phyloP scores from a whole-genome alignment of 35 echinoderm and acorn worm species.

The Apostichopus parvimensis region DNA sequence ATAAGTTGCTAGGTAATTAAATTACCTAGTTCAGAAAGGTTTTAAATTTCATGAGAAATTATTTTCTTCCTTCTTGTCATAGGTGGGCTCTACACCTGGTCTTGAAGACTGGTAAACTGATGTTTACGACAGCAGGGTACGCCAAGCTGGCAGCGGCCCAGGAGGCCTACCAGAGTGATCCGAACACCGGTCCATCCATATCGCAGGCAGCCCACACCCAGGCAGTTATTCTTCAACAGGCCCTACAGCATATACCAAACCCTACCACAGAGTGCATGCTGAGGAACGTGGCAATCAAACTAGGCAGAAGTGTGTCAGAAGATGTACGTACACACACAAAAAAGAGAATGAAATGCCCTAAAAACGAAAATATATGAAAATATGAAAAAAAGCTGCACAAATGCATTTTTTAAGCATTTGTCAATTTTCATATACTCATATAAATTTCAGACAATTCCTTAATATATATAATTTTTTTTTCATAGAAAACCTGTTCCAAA shows the following conservation, averaged over 20 bases:
- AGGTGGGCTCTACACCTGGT: slow-evolving; percentile 84
- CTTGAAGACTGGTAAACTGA: slow-evolving; percentile 94
- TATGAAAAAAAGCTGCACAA: background rate
- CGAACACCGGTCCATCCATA: slow-evolving; percentile 63
- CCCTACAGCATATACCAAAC: slow-evolving; percentile 95
- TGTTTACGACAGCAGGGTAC: slow-evolving; percentile 96
- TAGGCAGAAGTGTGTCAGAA: slow-evolving; percentile 90
- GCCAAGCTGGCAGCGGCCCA: slow-evolving; percentile 92
- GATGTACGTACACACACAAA: slow-evolving; percentile 58
- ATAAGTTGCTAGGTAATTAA: too few relatives aligned
- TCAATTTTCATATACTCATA: background rate
- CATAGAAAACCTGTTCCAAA: too few relatives aligned
- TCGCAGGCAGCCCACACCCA: slow-evolving; percentile 88
- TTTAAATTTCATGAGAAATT: background rate
- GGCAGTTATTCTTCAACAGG: slow-evolving; percentile 93
- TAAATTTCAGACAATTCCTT: too few relatives aligned
- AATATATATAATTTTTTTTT: too few relatives aligned
- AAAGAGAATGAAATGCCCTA: too few relatives aligned
- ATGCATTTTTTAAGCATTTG: background rate
- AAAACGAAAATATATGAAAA: too few relatives aligned
- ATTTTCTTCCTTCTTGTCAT: background rate
- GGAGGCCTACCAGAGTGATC: slow-evolving; percentile 90
- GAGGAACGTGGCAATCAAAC: slow-evolving; percentile 85
- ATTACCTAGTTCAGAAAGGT: background rate
- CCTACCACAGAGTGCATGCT: slow-evolving; percentile 95